These are phyloP conservation scores for Callopanchax toddi DNA, from an alignment of 2,113 vertebrate genomes.

Conservation along the genomic window DNA sequence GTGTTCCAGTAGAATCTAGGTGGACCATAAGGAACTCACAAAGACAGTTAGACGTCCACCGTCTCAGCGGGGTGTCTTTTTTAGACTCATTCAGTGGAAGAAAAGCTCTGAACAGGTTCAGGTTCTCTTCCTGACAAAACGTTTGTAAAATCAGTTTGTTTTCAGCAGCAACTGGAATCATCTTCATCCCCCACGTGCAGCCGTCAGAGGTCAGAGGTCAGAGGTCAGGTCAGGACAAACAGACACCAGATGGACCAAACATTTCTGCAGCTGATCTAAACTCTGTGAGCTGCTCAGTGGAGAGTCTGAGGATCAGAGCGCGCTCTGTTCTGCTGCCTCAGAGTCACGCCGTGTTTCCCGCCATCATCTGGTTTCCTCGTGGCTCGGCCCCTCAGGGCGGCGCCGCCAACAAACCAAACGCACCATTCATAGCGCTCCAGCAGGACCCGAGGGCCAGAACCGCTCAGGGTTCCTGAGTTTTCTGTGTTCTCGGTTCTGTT, in stretches of 20 bases:
- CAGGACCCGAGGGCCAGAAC: background rate
- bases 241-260: constrained; percentile 36
- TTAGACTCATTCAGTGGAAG: no score
- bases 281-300: background rate
- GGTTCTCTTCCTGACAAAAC: no score
- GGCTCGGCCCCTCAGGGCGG: constrained; percentile 34
- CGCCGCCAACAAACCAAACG: constrained; percentile 23
- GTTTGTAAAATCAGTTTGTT: no score
- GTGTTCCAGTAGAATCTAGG: no score
- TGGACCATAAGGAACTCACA: no score
- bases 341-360: constrained; percentile 31
- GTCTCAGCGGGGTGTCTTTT: no score
- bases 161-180: background rate
- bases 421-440: constrained; percentile 35
- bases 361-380: constrained; percentile 63
- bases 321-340: background rate
- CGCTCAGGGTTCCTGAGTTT: background rate
- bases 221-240: constrained; percentile 38
- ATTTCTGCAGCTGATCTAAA: constrained; percentile 10
- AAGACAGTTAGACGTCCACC: no score
- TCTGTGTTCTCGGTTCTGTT: background rate
- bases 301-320: background rate
- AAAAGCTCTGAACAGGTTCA: no score
- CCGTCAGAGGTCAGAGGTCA: constrained; percentile 7
- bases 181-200: background rate